Percentiles rank a stretch among this genome's conserved stretches.
These are phyloP conservation scores for Bergia sp. DNA, from an alignment of 92 coral and sea anemone species.

Conservation along the genomic window DNA sequence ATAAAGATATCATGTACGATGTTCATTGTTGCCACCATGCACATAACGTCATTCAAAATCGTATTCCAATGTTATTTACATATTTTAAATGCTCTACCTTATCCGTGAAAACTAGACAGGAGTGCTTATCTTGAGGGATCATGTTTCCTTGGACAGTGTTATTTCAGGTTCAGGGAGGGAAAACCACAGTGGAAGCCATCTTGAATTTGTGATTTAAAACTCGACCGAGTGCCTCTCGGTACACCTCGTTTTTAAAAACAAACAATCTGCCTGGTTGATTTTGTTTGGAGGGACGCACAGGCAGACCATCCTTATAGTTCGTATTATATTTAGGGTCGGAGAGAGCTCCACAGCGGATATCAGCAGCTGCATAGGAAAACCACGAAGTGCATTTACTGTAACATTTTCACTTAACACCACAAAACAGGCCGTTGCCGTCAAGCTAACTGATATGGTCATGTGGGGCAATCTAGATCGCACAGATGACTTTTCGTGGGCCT, in stretches of 20 bases:
- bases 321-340: too few relatives aligned
- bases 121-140: not conserved
- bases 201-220: conserved; percentile 17
- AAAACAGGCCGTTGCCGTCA: too few relatives aligned
- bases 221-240: conserved; percentile 26
- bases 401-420: too few relatives aligned
- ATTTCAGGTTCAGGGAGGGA: conserved; percentile 16
- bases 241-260: not conserved
- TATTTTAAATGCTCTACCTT: conserved; percentile 1
- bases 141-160: not conserved
- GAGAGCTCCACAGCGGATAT: too few relatives aligned
- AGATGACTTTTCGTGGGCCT: too few relatives aligned
- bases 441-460: too few relatives aligned
- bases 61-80: not conserved
- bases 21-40: not conserved
- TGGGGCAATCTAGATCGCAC: too few relatives aligned
- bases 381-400: too few relatives aligned
- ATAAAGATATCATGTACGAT: too few relatives aligned
- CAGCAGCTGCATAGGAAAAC: too few relatives aligned
- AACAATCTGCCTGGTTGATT: not conserved
- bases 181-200: conserved; percentile 23
- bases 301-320: too few relatives aligned
- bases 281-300: too few relatives aligned
- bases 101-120: not conserved
- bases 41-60: not conserved